A percentile compares a stretch with the other conserved stretches of the same genome.
phyloP scores from a whole-genome alignment of 2,888 invertebrate species.

The Monoplex corrugatus region DNA sequence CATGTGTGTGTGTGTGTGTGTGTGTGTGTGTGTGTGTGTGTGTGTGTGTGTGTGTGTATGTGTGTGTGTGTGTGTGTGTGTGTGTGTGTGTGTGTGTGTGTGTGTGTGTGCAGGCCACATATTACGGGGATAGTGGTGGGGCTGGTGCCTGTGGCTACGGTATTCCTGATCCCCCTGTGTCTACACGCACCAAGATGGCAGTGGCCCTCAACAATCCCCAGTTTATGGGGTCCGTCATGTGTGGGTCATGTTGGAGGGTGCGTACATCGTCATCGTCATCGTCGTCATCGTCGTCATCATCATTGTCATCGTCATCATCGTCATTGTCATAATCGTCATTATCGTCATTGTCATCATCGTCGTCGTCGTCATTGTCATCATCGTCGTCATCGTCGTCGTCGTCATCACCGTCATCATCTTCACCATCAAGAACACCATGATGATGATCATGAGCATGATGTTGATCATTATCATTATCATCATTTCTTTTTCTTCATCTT shows the following conservation, averaged over 20 bases:
- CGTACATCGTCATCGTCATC: not conserved
- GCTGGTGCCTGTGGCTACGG: slow-evolving; percentile 63
- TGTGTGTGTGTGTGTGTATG: slow-evolving; percentile 16
- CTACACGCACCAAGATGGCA: slow-evolving; percentile 58
- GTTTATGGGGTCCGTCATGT: slow-evolving; percentile 64
- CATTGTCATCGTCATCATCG: not conserved
- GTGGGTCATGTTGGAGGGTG: slow-evolving; percentile 71
- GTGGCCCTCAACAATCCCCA: slow-evolving; percentile 69
- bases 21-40: not conserved
- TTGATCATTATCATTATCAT: too few species aligned
- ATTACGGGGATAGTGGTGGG: slow-evolving; percentile 60
- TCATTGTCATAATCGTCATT: too few species aligned
- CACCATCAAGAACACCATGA: too few species aligned
- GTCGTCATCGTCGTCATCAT: not conserved
- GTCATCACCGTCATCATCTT: too few species aligned
- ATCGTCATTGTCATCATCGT: too few species aligned
- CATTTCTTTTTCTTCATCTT: too few species aligned
- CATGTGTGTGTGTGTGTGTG: not conserved
- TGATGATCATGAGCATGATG: too few species aligned
- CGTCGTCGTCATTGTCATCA: too few species aligned
- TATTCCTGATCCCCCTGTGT: slow-evolving; percentile 62
- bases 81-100: not conserved
- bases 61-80: not conserved
- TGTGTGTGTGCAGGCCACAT: slow-evolving; percentile 63
- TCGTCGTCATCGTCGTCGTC: too few species aligned